These are phyloP conservation scores for Sarotherodon lohbergeri DNA, from an alignment of 2,113 vertebrate genomes.

Conservation along the genomic window DNA sequence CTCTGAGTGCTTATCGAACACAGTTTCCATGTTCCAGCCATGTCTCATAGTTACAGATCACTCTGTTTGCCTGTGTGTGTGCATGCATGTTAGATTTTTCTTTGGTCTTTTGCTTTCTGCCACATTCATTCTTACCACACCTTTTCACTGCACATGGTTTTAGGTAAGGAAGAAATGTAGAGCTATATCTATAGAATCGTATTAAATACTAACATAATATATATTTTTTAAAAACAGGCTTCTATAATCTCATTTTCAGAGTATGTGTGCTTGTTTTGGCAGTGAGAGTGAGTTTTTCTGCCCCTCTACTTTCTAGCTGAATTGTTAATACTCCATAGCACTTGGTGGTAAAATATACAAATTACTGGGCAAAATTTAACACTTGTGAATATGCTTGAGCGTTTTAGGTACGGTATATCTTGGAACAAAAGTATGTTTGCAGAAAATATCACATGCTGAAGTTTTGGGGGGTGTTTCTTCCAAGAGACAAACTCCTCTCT, in stretches of 20 bases:
- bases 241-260: conserved; percentile 42
- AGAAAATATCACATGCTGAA: neutral
- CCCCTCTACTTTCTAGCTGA: conserved; percentile 17
- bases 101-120: neutral
- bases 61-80: neutral
- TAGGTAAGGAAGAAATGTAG: conserved; percentile 54
- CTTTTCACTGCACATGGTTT: conserved; percentile 28
- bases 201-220: conserved; percentile 64
- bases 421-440: neutral
- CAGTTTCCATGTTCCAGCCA: conserved; percentile 33
- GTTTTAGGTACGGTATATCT: neutral
- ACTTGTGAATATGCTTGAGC: neutral
- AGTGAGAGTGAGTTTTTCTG: conserved; percentile 36
- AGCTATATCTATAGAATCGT: conserved; percentile 42
- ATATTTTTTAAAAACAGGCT: conserved; percentile 17
- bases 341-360: conserved; percentile 50
- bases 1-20: conserved; percentile 54
- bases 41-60: conserved; percentile 33
- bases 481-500: neutral
- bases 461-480: neutral
- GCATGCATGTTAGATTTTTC: neutral
- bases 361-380: conserved; percentile 41
- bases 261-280: conserved; percentile 65
- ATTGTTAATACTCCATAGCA: neutral
- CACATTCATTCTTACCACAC: conserved; percentile 18